phyloP scores from a whole-genome alignment of 2,888 invertebrate genomes.

The Drosophila hamatofila region DNA sequence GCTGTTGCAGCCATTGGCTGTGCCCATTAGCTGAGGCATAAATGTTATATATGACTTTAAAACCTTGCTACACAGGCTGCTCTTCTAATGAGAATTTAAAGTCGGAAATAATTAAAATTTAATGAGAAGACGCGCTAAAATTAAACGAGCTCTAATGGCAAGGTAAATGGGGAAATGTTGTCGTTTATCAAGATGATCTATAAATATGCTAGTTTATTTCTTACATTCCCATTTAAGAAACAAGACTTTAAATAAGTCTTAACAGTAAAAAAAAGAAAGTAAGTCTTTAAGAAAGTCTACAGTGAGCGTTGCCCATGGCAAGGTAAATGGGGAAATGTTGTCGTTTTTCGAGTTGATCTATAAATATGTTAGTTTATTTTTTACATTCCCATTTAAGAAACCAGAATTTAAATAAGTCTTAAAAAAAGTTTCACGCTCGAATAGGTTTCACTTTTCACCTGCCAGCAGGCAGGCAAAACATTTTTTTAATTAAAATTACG shows the following conservation, averaged over 20 bases:
- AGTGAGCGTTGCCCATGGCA: too few relatives aligned
- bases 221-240: background rate
- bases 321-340: background rate
- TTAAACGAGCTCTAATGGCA: background rate
- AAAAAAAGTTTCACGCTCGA: background rate
- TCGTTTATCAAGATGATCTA: background rate
- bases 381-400: background rate
- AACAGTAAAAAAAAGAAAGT: too few relatives aligned
- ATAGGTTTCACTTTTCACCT: background rate
- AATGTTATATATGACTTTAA: slow-evolving; percentile 24
- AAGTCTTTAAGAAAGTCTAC: too few relatives aligned
- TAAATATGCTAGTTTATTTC: background rate
- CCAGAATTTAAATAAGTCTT: background rate
- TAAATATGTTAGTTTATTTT: background rate
- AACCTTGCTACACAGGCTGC: slow-evolving; percentile 1
- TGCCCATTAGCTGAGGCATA: slow-evolving; percentile 18
- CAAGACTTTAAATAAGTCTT: background rate
- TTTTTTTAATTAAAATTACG: slow-evolving; percentile 17
- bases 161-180: background rate
- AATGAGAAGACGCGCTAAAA: background rate
- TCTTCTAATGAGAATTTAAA: slow-evolving; percentile 25
- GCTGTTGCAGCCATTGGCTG: slow-evolving; percentile 18
- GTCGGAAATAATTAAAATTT: slow-evolving; percentile 17
- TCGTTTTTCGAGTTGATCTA: background rate
- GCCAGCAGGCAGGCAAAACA: background rate